Evolutionary conservation across 2,113 vertebrate genomes (phyloP).

Genomic region (Tenrec ecaudatus): DNA sequence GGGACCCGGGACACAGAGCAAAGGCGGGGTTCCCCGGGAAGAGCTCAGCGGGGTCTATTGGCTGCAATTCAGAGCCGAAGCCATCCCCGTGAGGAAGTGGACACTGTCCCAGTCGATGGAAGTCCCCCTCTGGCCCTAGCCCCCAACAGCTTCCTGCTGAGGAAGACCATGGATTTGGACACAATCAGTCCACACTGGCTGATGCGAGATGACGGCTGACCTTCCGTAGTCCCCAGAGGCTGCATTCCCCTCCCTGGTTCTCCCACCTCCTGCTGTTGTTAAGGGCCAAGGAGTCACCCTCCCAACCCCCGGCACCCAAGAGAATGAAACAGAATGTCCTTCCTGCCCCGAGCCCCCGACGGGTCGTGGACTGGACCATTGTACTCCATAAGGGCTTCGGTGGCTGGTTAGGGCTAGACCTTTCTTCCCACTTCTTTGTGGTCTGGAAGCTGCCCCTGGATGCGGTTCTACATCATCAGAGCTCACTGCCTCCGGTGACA

Average conservation of each 20-base stretch:
- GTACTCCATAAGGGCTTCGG: background rate
- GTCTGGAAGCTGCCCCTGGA: background rate
- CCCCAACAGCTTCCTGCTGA: background rate
- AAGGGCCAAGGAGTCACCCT: background rate
- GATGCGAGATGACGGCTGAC: slow-evolving; percentile 2
- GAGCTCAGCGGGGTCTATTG: slow-evolving; percentile 68
- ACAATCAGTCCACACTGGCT: background rate
- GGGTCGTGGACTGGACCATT: background rate
- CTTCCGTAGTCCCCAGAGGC: background rate
- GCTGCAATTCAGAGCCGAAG: background rate
- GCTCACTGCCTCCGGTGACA: background rate
- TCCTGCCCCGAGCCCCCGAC: background rate
- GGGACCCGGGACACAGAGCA: slow-evolving; percentile 87
- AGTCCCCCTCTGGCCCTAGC: fast-evolving
- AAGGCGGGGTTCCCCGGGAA: slow-evolving; percentile 61
- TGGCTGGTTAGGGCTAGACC: background rate
- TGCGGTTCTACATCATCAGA: background rate
- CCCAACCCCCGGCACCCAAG: background rate
- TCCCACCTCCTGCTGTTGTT: background rate
- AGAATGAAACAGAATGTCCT: background rate
- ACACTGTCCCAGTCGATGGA: fast-evolving
- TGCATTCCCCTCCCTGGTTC: fast-evolving
- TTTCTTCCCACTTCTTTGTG: background rate
- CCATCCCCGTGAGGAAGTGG: background rate
- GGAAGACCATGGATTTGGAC: background rate